A percentile compares a stretch with the other conserved stretches of the same genome.
Evolutionary conservation across 2,113 vertebrate species (phyloP).

Genomic region (Tragelaphus scriptus): DNA sequence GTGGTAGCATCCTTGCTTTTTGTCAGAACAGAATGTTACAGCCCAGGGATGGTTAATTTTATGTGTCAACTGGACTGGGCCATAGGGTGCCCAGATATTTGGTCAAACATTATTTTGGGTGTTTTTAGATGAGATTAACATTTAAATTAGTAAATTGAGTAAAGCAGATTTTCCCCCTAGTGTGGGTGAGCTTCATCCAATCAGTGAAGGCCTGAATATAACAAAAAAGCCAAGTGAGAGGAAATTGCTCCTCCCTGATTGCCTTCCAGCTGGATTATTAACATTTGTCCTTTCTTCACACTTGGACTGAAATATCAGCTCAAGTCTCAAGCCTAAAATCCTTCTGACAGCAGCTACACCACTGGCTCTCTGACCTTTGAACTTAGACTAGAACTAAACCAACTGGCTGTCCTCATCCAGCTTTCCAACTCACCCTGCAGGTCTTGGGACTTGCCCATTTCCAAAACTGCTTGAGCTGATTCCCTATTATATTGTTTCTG

Average conservation of each 20-base stretch:
- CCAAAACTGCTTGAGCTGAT: neutral
- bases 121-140: neutral
- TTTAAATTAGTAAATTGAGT: neutral
- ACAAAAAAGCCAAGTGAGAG: neutral
- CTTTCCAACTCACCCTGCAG: neutral
- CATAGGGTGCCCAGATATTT: neutral
- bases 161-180: neutral
- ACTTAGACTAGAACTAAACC: neutral
- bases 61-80: no score
- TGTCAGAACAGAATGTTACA: no score
- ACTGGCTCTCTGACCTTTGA: neutral
- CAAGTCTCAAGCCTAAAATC: neutral
- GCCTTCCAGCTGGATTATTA: neutral
- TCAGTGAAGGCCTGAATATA: neutral
- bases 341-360: neutral
- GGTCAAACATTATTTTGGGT: neutral
- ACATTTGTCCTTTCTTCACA: neutral
- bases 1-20: no score
- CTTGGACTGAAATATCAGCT: neutral
- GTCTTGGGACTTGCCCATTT: neutral
- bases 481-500: neutral
- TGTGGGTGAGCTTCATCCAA: neutral
- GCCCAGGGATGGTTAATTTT: no score
- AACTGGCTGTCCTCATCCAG: neutral
- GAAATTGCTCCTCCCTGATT: neutral